Conservation (phyloP, 2,888 invertebrate genomes). For the Pandemis heparana region DNA sequence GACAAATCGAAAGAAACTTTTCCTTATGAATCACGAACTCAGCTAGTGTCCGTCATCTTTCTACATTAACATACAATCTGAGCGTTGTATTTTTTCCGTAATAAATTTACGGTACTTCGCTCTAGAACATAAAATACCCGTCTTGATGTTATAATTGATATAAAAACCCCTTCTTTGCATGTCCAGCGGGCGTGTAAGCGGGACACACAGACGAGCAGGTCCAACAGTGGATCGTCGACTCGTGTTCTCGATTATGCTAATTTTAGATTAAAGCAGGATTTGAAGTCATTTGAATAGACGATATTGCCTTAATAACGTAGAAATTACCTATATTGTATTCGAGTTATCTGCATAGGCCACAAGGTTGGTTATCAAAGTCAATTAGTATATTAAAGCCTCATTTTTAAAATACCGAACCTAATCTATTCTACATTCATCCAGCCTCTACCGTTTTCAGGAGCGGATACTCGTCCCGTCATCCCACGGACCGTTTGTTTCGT, state of each 20-base stretch:
- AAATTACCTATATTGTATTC: constrained; percentile 5
- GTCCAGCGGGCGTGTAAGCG: constrained; percentile 4
- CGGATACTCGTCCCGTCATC: too few species aligned
- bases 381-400: background rate
- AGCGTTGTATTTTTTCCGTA: constrained; percentile 12
- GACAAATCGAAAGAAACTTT: background rate
- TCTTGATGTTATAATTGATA: constrained; percentile 15
- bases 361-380: background rate
- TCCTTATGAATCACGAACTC: background rate
- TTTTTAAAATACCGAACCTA: background rate
- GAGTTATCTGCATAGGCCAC: background rate
- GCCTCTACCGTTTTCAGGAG: too few species aligned
- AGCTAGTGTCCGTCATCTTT: background rate
- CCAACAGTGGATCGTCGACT: constrained; percentile 9
- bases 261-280: constrained; percentile 15
- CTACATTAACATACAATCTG: constrained; percentile 10
- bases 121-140: constrained; percentile 24
- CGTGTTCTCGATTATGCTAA: constrained; percentile 15
- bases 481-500: too few species aligned
- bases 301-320: background rate
- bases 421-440: too few species aligned
- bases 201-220: constrained; percentile 1
- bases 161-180: constrained; percentile 12
- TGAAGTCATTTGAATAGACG: background rate
- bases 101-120: constrained; percentile 25